These are phyloP conservation scores for Papilio machaon DNA, from an alignment of 1,140 invertebrate species.

Conservation along the genomic window DNA sequence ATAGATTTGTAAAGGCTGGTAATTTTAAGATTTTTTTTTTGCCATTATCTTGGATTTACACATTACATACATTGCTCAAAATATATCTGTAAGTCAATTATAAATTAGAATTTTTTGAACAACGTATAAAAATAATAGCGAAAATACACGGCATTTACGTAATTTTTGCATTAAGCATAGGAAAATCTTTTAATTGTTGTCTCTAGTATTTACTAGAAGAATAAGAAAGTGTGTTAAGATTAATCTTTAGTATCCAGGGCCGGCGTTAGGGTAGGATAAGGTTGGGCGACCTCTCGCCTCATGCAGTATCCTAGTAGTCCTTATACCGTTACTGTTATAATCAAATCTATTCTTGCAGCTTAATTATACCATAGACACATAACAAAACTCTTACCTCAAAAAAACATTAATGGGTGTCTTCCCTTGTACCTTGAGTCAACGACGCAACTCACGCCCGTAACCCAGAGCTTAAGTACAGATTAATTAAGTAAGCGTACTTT, in stretches of 20 bases:
- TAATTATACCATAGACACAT: neutral
- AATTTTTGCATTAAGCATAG: neutral
- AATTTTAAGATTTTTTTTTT: constrained; percentile 21
- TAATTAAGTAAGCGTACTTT: too few species aligned
- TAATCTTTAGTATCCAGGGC: neutral
- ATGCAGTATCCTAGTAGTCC: too few species aligned
- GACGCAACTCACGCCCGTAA: too few species aligned
- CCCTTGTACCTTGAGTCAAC: too few species aligned
- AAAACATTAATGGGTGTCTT: too few species aligned
- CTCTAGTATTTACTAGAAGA: neutral
- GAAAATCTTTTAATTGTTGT: neutral
- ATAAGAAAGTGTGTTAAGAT: neutral
- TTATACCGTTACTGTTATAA: neutral
- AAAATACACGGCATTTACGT: neutral
- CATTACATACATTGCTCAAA: neutral
- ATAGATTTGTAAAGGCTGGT: neutral
- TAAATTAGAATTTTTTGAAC: neutral
- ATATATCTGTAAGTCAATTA: neutral
- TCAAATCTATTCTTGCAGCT: neutral
- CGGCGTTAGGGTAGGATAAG: too few species aligned
- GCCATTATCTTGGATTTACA: neutral
- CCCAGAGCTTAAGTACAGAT: too few species aligned
- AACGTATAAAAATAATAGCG: neutral
- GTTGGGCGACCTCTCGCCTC: neutral
- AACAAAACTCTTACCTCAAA: too few species aligned